phyloP scores from a whole-genome alignment of 92 coral and sea anemone species.

The Virgularia gustaviana region DNA sequence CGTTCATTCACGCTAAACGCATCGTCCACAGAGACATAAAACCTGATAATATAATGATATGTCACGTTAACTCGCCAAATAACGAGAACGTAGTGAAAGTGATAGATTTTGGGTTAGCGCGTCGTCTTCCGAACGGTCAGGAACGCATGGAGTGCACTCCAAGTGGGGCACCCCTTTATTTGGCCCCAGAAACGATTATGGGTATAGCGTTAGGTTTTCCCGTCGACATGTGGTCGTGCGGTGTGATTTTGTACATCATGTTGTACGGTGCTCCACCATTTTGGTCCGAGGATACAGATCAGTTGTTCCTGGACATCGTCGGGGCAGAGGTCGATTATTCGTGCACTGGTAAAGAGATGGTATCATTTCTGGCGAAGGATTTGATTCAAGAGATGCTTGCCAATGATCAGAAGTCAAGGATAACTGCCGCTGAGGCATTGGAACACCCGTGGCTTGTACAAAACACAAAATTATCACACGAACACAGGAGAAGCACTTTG shows the following conservation, averaged over 20 bases:
- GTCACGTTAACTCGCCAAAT: conserved; percentile 37
- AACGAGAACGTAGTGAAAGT: conserved; percentile 59
- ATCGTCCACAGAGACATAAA: conserved; percentile 90
- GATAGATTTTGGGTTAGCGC: conserved; percentile 91
- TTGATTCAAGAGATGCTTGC: conserved; percentile 66
- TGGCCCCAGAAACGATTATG: conserved; percentile 95
- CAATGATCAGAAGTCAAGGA: conserved; percentile 58
- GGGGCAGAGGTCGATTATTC: conserved; percentile 66
- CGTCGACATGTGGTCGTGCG: conserved; percentile 91
- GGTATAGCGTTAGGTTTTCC: conserved; percentile 83
- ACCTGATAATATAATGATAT: conserved; percentile 85
- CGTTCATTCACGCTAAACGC: conserved; percentile 73
- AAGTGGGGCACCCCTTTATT: conserved; percentile 95
- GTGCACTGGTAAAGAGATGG: conserved; percentile 67
- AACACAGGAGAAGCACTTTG: conserved; percentile 26
- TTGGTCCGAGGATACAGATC: conserved; percentile 78
- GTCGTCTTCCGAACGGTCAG: conserved; percentile 30
- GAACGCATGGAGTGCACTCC: conserved; percentile 28
- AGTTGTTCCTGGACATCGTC: conserved; percentile 66
- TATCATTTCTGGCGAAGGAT: conserved; percentile 64
- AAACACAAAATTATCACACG: conserved; percentile 12
- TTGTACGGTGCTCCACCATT: conserved; percentile 96
- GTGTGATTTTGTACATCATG: conserved; percentile 72
- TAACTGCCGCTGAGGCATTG: conserved; percentile 72
- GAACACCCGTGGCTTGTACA: conserved; percentile 77